Evolutionary conservation across 2,888 invertebrate genomes (phyloP), one percentile per base, ranked within the genome.

Genomic region (Heteromyza rotundicornis): DNA sequence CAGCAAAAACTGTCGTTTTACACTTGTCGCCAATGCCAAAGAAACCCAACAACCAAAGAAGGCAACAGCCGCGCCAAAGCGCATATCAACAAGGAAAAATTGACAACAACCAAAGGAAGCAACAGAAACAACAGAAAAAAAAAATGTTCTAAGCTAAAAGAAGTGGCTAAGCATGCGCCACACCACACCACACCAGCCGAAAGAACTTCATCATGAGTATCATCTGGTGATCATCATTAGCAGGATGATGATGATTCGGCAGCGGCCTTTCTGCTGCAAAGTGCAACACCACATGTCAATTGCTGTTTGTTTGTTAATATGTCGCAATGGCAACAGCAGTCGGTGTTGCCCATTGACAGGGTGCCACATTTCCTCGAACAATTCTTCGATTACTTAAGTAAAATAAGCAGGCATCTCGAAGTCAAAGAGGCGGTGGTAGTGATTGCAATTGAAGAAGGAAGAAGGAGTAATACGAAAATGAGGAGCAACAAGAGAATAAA

Each of bases 11-110:
- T 70, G 75, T 77, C 75, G 77, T 72, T 76, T 77, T 79, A 79
- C 79, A 78, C 79, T 78, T 78, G 79, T 78, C 79, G 78, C 79
- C 78, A 75, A 62, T 57, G 69, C 78, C 77, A 76, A 78, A 79
- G 75, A 77, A 72, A 79, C 78, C 72, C 74, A 76, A 12, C 59
- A 63, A 60, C 63, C 67, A n/a, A n/a, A n/a, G n/a, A n/a, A n/a
- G n/a, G 67, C 67, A 64, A 64, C 64, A 63, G 40, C 40, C 40
- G n/a, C n/a, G 40, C 40, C 40, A n/a, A 40, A 40, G 10, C 10
- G 40, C 40, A 40, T 32, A 32, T 8, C n/a, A 32, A 12, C 32
- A 32, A 12, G 32, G 32, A 32, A 51, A 51, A 19, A 23, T 19
- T 51, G 47, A 32, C 54, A 49, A 35, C 35, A 1, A 35, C n/a